These are phyloP conservation scores for Eurystomus glaucurus DNA, from an alignment of 2,797 vertebrate genomes.

Conservation along the genomic window DNA sequence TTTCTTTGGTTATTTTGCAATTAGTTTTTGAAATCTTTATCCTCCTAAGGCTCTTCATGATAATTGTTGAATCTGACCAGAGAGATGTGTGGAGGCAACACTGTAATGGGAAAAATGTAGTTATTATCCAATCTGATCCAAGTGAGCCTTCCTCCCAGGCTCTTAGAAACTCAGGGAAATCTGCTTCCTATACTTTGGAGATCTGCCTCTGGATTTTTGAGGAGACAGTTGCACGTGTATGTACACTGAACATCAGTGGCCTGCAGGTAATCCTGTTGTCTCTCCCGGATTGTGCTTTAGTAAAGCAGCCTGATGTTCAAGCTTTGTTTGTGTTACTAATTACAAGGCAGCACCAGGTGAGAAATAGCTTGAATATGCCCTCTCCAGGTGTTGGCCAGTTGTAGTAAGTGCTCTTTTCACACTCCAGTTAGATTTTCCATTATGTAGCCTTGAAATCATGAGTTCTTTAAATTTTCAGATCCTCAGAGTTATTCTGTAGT, in stretches of 20 bases:
- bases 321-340: background rate
- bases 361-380: background rate
- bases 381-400: background rate
- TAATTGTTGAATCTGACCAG: background rate
- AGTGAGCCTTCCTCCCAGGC: background rate
- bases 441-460: slow-evolving; percentile 34
- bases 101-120: background rate
- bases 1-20: background rate
- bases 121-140: background rate
- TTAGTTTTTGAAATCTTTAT: background rate
- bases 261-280: background rate
- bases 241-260: background rate
- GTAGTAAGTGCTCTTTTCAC: slow-evolving; percentile 47
- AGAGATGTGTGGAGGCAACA: background rate
- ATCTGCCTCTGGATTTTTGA: background rate
- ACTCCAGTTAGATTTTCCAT: slow-evolving; percentile 33
- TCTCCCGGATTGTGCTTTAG: background rate
- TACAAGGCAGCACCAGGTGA: slow-evolving; percentile 13
- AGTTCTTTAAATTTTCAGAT: slow-evolving; percentile 39
- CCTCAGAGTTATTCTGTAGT: slow-evolving; percentile 27
- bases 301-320: background rate
- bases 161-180: background rate
- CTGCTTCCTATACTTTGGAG: background rate
- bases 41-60: background rate
- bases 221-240: fast-evolving